Evolutionary conservation across 2,797 vertebrate genomes (phyloP).

Genomic region (Anniella stebbinsi): DNA sequence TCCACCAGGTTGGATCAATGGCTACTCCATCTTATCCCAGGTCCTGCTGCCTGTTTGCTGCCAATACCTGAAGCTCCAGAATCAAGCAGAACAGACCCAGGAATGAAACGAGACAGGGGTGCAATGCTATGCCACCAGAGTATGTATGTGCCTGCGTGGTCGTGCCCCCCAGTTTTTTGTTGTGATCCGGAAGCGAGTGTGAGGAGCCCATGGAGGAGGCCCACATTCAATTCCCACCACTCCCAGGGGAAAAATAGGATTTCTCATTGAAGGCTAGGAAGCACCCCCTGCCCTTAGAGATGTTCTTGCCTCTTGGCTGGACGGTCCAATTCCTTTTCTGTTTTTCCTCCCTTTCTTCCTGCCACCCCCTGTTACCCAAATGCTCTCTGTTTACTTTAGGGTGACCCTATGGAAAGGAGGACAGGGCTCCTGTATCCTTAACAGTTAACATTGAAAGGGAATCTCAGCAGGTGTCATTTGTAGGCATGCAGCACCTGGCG

Average conservation of each 20-base stretch:
- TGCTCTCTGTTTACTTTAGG: too few species aligned
- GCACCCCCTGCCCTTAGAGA: too few species aligned
- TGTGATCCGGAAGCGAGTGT: too few species aligned
- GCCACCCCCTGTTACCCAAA: background rate
- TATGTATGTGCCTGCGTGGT: background rate
- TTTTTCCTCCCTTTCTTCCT: background rate
- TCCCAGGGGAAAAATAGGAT: too few species aligned
- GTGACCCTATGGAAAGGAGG: too few species aligned
- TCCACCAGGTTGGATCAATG: background rate
- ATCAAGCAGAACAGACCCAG: background rate
- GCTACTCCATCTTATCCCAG: background rate
- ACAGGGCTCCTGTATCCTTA: too few species aligned
- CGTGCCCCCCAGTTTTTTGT: background rate
- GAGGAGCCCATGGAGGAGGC: background rate
- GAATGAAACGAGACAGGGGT: background rate
- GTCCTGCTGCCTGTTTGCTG: background rate
- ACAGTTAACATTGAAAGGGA: too few species aligned
- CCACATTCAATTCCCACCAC: too few species aligned
- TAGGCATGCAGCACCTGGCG: too few species aligned
- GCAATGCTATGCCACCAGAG: background rate
- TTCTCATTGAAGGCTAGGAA: too few species aligned
- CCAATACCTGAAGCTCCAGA: too few species aligned
- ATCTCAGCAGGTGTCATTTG: too few species aligned
- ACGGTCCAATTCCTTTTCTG: background rate
- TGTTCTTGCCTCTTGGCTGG: background rate